A percentile compares a stretch with the other conserved stretches of the same genome.
phyloP scores from a whole-genome alignment of 92 coral and sea anemone genomes.

The Bergia sp. region DNA sequence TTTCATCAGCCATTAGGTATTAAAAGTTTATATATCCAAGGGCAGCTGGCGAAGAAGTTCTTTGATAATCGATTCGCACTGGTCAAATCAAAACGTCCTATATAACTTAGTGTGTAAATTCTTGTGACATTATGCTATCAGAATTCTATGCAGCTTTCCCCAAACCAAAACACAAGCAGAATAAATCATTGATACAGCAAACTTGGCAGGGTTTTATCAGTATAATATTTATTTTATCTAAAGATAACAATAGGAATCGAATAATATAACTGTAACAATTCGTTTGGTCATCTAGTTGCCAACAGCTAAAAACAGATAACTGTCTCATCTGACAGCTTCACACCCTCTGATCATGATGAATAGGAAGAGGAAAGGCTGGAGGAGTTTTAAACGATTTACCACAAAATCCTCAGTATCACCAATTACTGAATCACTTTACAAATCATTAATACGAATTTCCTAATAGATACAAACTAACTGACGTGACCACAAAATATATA shows the following conservation, averaged over 20 bases:
- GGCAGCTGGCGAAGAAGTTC: not conserved
- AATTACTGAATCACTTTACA: not conserved
- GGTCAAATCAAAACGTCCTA: not conserved
- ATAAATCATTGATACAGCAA: not conserved
- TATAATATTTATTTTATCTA: not conserved
- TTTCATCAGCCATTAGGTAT: not conserved
- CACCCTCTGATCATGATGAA: not conserved
- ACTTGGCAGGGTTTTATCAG: not conserved
- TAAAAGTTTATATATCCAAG: too few species aligned
- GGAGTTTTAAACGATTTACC: not conserved
- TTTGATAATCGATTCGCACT: not conserved
- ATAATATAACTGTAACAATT: not conserved
- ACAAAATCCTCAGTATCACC: not conserved
- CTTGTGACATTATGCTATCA: not conserved
- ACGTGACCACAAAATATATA: not conserved
- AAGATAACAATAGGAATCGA: not conserved
- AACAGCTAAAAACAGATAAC: not conserved
- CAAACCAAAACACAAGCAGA: not conserved
- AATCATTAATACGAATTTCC: not conserved
- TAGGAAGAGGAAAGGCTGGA: not conserved
- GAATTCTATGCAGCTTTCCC: not conserved
- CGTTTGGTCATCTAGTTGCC: not conserved
- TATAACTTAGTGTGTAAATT: not conserved
- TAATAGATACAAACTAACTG: not conserved
- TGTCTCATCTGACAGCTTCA: not conserved